Evolutionary conservation across 2,113 vertebrate genomes (phyloP), one percentile per base, ranked within the genome.

Genomic region (Petroica traversi): DNA sequence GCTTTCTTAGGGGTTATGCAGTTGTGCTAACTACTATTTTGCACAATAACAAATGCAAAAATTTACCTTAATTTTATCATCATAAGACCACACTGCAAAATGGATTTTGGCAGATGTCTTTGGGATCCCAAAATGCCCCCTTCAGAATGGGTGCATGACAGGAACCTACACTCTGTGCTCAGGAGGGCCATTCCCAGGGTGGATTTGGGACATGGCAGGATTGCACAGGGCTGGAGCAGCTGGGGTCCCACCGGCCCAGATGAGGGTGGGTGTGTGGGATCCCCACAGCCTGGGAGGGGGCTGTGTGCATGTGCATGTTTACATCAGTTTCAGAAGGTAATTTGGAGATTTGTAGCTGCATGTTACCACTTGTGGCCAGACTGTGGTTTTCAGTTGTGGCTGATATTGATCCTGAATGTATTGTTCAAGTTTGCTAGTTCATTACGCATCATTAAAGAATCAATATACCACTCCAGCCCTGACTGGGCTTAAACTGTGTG

Each of bases 251-350:
- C 19, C 33, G 0, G 0, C n/a, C 46, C 24, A 9, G 12, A 14
- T 0, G 1, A 52, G n/a, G 24, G 41, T 31, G 17, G 16, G 3
- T 1, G 0, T 8, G 9, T n/a, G n/a, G 23, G 40, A 64, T 24
- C 11, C 48, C 31, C 34, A 31, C 36, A 43, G 41, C 28, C 9
- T 57, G 59, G 38, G 11, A 38, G 40, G 5, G 5, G 5, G 1
- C 6, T 15, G 7, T 14, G 36, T 34, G 19, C 8, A 23, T 5
- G 8, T 14, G 18, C 18, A 3, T 2, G 9, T 63, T n/a, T 24
- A 52, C 14, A 61, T 28, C 45, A 36, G 22, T 14, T 45, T 52
- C 31, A 79, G 67, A 72, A 25, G 8, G 16, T 13, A 23, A 36
- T 33, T 43, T 33, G 58, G 66, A 45, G 66, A 84, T 45, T 3